These are phyloP conservation scores for Colinus virginianus DNA, from an alignment of 2,113 vertebrate species.

Conservation along the genomic window DNA sequence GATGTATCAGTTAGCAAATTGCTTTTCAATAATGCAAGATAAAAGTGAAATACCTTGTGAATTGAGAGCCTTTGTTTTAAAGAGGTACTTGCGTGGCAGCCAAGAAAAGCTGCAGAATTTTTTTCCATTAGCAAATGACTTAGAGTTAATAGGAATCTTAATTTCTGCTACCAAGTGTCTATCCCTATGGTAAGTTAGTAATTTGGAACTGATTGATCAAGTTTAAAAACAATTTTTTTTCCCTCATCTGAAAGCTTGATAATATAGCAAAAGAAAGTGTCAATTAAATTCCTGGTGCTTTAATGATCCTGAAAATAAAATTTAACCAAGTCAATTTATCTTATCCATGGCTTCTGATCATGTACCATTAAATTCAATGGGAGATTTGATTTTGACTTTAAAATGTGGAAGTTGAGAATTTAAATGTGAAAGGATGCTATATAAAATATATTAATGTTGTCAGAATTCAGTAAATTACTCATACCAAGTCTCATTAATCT, in stretches of 20 bases:
- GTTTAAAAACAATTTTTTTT: not conserved
- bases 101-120: not conserved
- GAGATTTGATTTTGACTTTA: not conserved
- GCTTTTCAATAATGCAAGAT: not conserved
- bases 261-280: constrained; percentile 6
- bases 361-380: not conserved
- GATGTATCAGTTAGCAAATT: not conserved
- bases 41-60: not conserved
- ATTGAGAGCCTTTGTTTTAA: not conserved
- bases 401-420: not conserved
- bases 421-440: not conserved
- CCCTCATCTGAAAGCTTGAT: not conserved
- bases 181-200: not conserved
- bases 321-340: not conserved
- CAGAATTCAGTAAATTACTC: not conserved
- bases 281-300: not conserved
- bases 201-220: not conserved
- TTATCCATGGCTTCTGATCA: not conserved
- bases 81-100: not conserved
- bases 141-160: not conserved
- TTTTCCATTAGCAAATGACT: not conserved
- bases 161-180: constrained; percentile 15
- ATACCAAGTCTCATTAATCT: not conserved
- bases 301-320: constrained; percentile 42
- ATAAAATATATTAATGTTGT: not conserved